phyloP scores from a whole-genome alignment of 2,888 invertebrate species.

The Phlogophora meticulosa region DNA sequence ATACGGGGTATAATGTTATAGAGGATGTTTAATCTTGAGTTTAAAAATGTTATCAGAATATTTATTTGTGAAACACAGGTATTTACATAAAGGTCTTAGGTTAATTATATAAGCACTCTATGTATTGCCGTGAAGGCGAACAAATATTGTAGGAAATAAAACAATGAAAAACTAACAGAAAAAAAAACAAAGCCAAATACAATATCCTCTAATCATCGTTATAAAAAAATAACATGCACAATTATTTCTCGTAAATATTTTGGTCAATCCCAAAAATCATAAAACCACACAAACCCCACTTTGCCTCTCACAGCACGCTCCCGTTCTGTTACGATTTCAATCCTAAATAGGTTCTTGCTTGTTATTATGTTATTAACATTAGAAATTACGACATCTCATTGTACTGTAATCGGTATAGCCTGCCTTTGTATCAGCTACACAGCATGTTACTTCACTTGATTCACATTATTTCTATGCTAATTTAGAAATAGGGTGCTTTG shows the following conservation, averaged over 20 bases:
- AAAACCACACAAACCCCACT: slow-evolving; percentile 49
- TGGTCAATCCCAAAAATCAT: background rate
- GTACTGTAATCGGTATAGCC: slow-evolving; percentile 76
- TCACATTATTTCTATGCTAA: slow-evolving; percentile 53
- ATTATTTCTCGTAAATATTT: background rate
- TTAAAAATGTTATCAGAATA: too few species aligned
- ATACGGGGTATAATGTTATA: too few species aligned
- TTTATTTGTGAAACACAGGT: too few species aligned
- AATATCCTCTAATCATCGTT: too few species aligned
- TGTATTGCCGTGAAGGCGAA: too few species aligned
- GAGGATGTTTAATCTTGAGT: too few species aligned
- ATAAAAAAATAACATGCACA: too few species aligned
- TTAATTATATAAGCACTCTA: too few species aligned
- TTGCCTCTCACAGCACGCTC: slow-evolving; percentile 56
- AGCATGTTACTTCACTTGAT: slow-evolving; percentile 50
- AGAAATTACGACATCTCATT: slow-evolving; percentile 86
- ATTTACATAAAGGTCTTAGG: too few species aligned
- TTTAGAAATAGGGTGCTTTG: slow-evolving; percentile 30
- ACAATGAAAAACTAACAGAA: too few species aligned
- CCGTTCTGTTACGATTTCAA: slow-evolving; percentile 73
- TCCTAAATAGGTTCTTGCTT: slow-evolving; percentile 75
- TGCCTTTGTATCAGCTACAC: slow-evolving; percentile 55
- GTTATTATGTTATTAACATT: slow-evolving; percentile 88
- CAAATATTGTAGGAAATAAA: too few species aligned
- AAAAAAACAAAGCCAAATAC: too few species aligned